These are phyloP conservation scores for Eurystomus glaucurus DNA, from an alignment of 2,797 vertebrate genomes.

Conservation along the genomic window DNA sequence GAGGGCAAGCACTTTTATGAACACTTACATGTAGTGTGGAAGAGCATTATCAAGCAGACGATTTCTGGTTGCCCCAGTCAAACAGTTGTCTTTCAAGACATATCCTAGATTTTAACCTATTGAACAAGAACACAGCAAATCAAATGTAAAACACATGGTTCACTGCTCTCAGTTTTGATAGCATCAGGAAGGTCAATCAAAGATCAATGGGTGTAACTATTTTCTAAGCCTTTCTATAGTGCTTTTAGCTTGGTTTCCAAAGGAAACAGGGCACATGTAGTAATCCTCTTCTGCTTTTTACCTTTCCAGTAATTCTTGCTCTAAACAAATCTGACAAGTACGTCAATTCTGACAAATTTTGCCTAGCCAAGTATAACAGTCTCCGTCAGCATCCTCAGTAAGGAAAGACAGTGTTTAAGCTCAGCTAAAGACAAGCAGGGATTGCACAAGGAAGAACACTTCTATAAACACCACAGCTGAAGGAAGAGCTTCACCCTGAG, in stretches of 20 bases:
- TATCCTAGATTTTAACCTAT: slow-evolving; percentile 58
- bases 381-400: not conserved
- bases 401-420: not conserved
- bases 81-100: slow-evolving; percentile 24
- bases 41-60: not conserved
- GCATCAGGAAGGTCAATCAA: slow-evolving; percentile 51
- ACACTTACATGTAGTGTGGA: not conserved
- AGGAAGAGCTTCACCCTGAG: not conserved
- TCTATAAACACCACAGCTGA: not conserved
- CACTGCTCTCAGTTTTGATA: slow-evolving; percentile 51
- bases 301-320: not conserved
- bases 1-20: not conserved
- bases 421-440: not conserved
- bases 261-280: not conserved
- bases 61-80: not conserved
- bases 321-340: slow-evolving; percentile 34
- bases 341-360: slow-evolving; percentile 32
- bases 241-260: slow-evolving; percentile 20
- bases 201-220: slow-evolving; percentile 52
- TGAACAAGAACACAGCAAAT: slow-evolving; percentile 28
- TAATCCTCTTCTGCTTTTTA: not conserved
- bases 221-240: slow-evolving; percentile 21
- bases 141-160: slow-evolving; percentile 48
- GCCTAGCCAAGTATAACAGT: not conserved
- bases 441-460: not conserved